Base-by-base conservation (phyloP, 1,140 invertebrate genomes). In the Zaprionus tsacasi region DNA sequence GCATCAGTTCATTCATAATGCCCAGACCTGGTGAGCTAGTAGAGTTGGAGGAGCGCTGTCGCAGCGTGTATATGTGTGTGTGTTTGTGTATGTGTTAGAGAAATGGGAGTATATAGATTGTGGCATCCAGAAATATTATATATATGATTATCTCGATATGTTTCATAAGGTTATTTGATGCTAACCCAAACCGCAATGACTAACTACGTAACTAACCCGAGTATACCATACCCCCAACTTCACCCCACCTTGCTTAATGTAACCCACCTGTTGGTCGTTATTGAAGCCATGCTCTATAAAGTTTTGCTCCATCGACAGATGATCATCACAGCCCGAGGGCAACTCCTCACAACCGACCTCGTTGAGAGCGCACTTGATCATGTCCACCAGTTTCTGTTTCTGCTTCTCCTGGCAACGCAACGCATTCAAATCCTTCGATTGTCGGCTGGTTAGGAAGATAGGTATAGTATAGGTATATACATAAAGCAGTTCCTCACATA, bases 341-440 rank as follows among this genome's bases (percentile, higher is more conserved):
- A 96, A 94, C 93, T 97, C 96, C 92, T 97, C 96, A 79, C 96
- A 97, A 36, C 97, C 97, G 6, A 98, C 93, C 91, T 97, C 96
- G 69, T 96, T 96, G 38, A 98, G 93, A n/a, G 97, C 96, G 38
- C 95, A 94, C 74, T 96, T 95, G 63, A 98, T 97, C 74, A 97
- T 94, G 77, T 98, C 96, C 6, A 95, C 95, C 91, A 98, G 95
- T 72, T 95, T 95, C 38, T 95, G 94, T 82, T 97, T 95, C 91
- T 97, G 97, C 59, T 96, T 95, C 92, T 98, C 96, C 70, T 95
- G 95, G 86, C 96, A 97, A 65, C 95, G 95, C 52, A 98, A 89
- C 81, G 95, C 93, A 82, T 93, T 93, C 7, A 94, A 76, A 63
- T 94, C 93, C 83, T 94, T 94, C 2, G 92, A 93, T 64, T 93